Base-by-base conservation (phyloP, 2,888 invertebrate species). In the Pyrocoelia pectoralis region DNA sequence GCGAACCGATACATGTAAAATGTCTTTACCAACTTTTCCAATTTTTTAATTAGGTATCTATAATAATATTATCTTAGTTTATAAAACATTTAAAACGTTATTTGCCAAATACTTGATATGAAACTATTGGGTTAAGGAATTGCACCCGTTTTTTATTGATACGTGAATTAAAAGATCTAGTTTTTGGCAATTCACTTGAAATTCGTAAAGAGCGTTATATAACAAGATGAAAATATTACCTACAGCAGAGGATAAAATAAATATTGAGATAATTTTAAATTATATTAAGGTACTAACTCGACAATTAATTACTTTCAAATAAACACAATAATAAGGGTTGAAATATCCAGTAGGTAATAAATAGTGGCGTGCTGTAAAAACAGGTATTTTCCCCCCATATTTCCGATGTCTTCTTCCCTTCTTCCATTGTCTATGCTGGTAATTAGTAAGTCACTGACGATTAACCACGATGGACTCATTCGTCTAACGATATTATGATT, bases 401-500 rank as follows among this genome's bases (percentile, higher is more conserved):
- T 57, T 60, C 65, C 65, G 52, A 57, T 53, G 57, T 59, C 56
- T 29, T 61, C 52, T 54, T 66, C 58, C 61, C 66, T 66, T 59
- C 62, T 56, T 54, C 52, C 56, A 56, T 62, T 66, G 56, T 62
- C 58, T 61, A 56, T 51, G 56, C 59, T 61, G 77, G 79, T 80
- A 80, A 80, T 80, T 80, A 80, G 79, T 78, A 78, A 80, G 80
- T 80, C 80, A 76, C 77, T 74, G 77, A 73, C 79, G 80, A 80
- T 80, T 80, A 80, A 79, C 80, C 79, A 76, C 78, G 79, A 79
- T 78, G 79, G 80, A 78, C 78, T 80, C 80, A 78, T 79, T 80
- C 80, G 78, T 80, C 79, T 80, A 80, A 80, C 77, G 78, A 78
- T 70, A 80, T 80, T 80, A 80, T 80, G 80, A 80, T 80, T 80